These are phyloP conservation scores for Muscidifurax raptorellus DNA, from an alignment of 1,140 invertebrate species.

Conservation along the genomic window DNA sequence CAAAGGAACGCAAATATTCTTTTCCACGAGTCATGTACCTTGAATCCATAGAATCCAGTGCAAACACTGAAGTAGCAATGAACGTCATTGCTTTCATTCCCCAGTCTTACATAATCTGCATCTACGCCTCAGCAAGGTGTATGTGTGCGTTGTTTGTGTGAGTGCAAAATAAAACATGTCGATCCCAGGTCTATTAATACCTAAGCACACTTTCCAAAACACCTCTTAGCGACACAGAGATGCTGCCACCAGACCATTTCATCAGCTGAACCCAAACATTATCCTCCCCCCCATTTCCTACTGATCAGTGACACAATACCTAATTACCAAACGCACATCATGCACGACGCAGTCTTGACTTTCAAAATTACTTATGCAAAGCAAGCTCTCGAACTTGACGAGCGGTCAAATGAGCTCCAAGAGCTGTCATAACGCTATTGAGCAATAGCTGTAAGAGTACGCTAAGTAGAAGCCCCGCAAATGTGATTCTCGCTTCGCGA, in stretches of 20 bases:
- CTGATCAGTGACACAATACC: background rate
- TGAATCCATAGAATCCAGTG: too few relatives aligned
- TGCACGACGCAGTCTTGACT: background rate
- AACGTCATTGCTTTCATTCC: too few relatives aligned
- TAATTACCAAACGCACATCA: background rate
- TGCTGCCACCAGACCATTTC: too few relatives aligned
- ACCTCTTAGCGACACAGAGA: too few relatives aligned
- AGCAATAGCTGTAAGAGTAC: background rate
- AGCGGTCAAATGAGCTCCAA: background rate
- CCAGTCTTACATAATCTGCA: conserved; percentile 2
- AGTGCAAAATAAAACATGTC: background rate
- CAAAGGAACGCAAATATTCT: too few relatives aligned
- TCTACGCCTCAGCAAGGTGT: background rate
- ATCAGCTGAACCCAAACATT: background rate
- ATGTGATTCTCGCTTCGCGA: background rate
- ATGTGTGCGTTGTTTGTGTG: background rate
- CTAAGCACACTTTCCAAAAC: background rate
- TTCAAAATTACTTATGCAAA: background rate
- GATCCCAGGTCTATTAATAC: background rate
- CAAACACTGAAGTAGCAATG: too few relatives aligned
- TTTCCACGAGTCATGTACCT: too few relatives aligned
- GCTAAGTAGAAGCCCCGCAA: background rate
- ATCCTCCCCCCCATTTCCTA: background rate
- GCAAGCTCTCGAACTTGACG: background rate
- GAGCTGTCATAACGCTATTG: background rate